Percentiles rank a stretch among this genome's conserved stretches.
Conservation (phyloP, 2,888 invertebrate species). For the Lathronympha strigana region DNA sequence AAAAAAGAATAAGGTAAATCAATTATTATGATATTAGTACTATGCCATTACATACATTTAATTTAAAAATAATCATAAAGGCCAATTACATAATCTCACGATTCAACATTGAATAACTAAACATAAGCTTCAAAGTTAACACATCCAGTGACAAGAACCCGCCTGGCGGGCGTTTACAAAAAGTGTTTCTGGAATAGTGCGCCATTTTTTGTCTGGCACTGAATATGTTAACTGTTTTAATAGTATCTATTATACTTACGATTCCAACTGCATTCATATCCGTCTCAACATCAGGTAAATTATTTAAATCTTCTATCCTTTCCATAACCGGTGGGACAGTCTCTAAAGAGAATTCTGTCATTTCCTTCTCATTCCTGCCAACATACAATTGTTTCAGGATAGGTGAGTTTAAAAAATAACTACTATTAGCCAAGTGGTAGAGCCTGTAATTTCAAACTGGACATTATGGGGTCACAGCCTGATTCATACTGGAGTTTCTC, state of each 20-base stretch:
- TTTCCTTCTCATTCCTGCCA: constrained; percentile 59
- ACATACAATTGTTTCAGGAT: neutral
- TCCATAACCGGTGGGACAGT: constrained; percentile 75
- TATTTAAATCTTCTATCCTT: constrained; percentile 60
- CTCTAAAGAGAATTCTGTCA: constrained; percentile 73
- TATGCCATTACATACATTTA: neutral
- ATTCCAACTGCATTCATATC: constrained; percentile 59
- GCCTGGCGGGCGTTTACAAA: too few relatives aligned
- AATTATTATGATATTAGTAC: neutral
- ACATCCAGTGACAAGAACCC: too few relatives aligned
- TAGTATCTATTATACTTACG: constrained; percentile 53
- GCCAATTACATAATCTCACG: too few relatives aligned
- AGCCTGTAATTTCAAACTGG: neutral
- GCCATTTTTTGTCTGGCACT: too few relatives aligned
- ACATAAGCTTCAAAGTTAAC: too few relatives aligned
- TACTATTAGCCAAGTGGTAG: neutral
- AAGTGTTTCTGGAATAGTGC: too few relatives aligned
- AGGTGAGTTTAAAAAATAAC: neutral
- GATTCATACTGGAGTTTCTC: too few relatives aligned
- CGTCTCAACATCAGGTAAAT: constrained; percentile 51
- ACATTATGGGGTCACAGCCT: neutral
- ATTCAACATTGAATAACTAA: too few relatives aligned
- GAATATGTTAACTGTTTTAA: too few relatives aligned
- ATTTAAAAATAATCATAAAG: too few relatives aligned
- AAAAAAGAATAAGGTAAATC: constrained; percentile 45